Evolutionary conservation across 1,140 invertebrate genomes (phyloP).

Genomic region (Bombus sylvicola): DNA sequence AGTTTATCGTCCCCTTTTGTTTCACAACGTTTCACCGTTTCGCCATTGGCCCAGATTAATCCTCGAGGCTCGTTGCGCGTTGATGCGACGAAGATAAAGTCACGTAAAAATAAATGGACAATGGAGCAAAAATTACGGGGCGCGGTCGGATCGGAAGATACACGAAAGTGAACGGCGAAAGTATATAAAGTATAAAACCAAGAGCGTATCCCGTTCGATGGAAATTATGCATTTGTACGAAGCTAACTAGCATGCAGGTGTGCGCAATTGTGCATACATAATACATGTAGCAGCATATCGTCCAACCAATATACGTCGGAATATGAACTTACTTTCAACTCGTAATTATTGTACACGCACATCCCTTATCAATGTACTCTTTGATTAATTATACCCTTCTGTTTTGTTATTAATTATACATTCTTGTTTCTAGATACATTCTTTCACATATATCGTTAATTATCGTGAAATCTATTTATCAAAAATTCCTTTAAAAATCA

Average conservation of each 20-base stretch:
- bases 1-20: not conserved
- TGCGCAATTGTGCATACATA: slow-evolving; percentile 38
- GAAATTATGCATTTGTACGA: slow-evolving; percentile 38
- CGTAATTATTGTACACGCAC: not conserved
- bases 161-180: slow-evolving; percentile 61
- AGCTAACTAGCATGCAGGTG: slow-evolving; percentile 21
- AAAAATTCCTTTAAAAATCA: not conserved
- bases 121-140: slow-evolving; percentile 14
- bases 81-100: not conserved
- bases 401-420: not conserved
- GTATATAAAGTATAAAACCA: slow-evolving; percentile 59
- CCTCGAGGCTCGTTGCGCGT: not conserved
- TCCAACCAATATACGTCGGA: slow-evolving; percentile 16
- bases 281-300: slow-evolving; percentile 40
- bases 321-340: slow-evolving; percentile 17
- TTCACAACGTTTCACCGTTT: not conserved
- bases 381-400: slow-evolving; percentile 23
- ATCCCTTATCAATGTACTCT: not conserved
- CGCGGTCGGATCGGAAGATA: not conserved
- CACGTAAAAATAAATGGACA: not conserved
- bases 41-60: not conserved
- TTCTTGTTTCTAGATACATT: not conserved
- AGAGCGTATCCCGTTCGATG: slow-evolving; percentile 36
- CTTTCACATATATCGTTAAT: not conserved
- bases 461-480: not conserved